Evolutionary conservation across 35 echinoderm and acorn worm species (phyloP), one percentile per base, ranked within the genome.

Genomic region (Ophiothrix spiculata): DNA sequence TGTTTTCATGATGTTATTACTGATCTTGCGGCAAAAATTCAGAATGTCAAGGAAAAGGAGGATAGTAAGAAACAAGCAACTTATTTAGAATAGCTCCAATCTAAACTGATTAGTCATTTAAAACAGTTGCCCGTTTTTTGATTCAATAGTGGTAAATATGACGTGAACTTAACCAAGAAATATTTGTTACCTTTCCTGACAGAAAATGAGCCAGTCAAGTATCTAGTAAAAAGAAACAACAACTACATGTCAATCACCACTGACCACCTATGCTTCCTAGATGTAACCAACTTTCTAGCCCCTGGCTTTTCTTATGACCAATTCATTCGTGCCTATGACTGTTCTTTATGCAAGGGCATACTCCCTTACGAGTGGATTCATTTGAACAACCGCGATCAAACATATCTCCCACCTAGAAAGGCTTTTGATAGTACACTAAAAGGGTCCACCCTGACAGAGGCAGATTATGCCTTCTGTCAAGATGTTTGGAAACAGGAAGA

Each of bases 91-190:
- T 69, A 69, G 3, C 8, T 69, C 23, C 8, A 25, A 69, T 10
- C 42, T 10, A 49, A 49, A 49, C 42, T 49, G 19, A 6, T 49
- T 49, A 49, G 42, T 49, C 42, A 49, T 49, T 49, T 49, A 19
- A 49, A 69, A 39, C n/a, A 90, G 76, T 81, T 90, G 32, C 87
- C 87, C 32, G 87, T 90, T 0, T 11, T 84, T 23, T 49, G 87
- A 1, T 87, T 87, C 41, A 87, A 78, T 37, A 76, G 56, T 35
- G 85, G 85, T 25, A 39, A 11, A 28, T 88, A 88, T 36, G 86
- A 88, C 32, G 13, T 88, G 0, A 88, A 88, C 79, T 1, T 81
- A 17, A 79, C 85, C 32, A 84, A 84, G 37, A 17, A 83, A 31
- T 56, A 36, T 33, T 32, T 81, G 37, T 82, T 45, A 83, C 77